Evolutionary conservation across 2,797 vertebrate species (phyloP), one percentile per base, ranked within the genome.

Genomic region (Salarias fasciatus): DNA sequence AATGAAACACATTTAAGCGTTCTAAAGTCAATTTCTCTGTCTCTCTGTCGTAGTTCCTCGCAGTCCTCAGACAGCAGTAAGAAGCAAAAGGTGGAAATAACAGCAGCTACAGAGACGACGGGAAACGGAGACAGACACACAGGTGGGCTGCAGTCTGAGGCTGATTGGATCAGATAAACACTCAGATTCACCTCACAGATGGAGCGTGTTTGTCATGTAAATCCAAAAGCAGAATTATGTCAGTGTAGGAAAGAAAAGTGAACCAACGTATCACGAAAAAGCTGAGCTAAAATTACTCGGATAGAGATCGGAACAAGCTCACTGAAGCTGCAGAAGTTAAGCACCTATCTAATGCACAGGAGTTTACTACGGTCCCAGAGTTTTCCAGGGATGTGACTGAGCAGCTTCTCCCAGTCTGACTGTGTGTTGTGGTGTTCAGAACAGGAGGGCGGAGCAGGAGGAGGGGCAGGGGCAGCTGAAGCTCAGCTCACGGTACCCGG

Each of bases 11-110:
- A 63, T 46, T 54, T 38, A 28, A 28, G 53, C 42, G 12, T 28
- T 40, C 33, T 24, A 12, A 4, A 6, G 33, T 35, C 33, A 9
- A n/a, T 40, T 18, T 10, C 46, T 1, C 51, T 15, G 55, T 11
- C 38, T 57, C 60, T 58, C 53, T 82, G 63, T 44, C 62, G 45
- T 86, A 99, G 96, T 84, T 96, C 95, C 54, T 96, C 95, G 49
- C 95, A 96, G 87, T 95, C 94, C 2, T 93, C 94, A 64, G 95
- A 95, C 77, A 90, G 90, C 67, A 92, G 94, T 70, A 99, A 99
- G 92, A 98, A 95, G 80, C 93, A 95, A 89, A 98, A 96, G 79
- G 65, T 93, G 52, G 96, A 97, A 28, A 69, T 74, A 72, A 86
- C 28, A 81, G 88, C 18, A 82, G 86, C 67, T 3, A 44, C 72